phyloP scores from a whole-genome alignment of 2,797 vertebrate genomes.

The Macrochelys suwanniensis region DNA sequence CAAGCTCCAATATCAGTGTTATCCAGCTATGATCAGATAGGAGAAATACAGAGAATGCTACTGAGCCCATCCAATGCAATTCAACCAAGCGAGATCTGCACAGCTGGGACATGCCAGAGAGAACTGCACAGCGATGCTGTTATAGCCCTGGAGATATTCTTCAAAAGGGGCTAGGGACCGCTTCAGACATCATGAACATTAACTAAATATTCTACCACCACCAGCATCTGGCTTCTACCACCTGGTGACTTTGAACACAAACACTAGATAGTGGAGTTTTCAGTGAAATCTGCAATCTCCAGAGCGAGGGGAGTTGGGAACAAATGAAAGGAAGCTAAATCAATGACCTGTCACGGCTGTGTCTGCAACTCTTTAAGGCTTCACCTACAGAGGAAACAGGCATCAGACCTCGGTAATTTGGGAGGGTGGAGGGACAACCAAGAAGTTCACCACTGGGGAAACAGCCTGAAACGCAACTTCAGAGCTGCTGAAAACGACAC shows the following conservation, averaged over 20 bases:
- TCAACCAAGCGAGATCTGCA: background rate
- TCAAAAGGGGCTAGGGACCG: background rate
- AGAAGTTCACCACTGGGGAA: background rate
- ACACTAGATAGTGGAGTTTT: rapidly evolving
- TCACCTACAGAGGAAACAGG: background rate
- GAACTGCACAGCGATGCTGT: background rate
- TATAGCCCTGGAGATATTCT: background rate
- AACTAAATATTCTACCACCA: background rate
- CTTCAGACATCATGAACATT: background rate
- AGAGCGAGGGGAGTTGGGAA: background rate
- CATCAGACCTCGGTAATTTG: background rate
- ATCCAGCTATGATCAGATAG: rapidly evolving
- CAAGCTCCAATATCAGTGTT: background rate
- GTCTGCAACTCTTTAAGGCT: rapidly evolving
- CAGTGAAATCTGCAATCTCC: background rate
- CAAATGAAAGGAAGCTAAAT: background rate
- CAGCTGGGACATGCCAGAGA: background rate
- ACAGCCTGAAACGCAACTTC: background rate
- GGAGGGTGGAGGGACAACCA: background rate
- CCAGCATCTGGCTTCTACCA: background rate
- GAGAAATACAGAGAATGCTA: background rate
- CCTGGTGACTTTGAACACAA: background rate
- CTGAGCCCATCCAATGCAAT: rapidly evolving
- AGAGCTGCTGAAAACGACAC: rapidly evolving
- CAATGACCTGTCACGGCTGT: background rate